Evolutionary conservation across 2,113 vertebrate species (phyloP).

Genomic region (Lepidothrix coronata): DNA sequence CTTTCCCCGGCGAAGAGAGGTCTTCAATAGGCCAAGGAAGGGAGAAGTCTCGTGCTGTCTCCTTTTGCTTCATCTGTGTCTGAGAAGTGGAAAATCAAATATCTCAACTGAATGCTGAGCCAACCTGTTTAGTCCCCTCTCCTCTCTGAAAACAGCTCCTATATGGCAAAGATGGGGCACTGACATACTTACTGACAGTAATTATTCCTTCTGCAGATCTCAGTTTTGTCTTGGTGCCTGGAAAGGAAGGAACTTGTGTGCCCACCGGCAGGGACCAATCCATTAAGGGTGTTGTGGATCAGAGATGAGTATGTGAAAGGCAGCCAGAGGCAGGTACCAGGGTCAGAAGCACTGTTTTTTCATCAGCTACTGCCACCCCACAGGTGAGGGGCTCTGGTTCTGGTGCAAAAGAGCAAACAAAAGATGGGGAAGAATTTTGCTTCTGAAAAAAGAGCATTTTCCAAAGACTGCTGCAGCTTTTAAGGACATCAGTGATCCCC

Average conservation of each 20-base stretch:
- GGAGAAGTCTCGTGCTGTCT: not conserved
- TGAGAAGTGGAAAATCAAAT: not conserved
- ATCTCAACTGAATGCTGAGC: not conserved
- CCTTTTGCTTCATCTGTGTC: not conserved
- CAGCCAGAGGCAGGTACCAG: not conserved
- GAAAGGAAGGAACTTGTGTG: not conserved
- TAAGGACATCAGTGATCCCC: not conserved
- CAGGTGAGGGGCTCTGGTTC: accelerated
- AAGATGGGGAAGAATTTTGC: not conserved
- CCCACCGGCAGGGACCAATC: not conserved
- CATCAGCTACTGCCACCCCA: not conserved
- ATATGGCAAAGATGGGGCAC: accelerated
- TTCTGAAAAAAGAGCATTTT: not conserved
- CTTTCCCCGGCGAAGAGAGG: not conserved
- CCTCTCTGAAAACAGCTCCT: not conserved
- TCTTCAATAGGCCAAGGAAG: not conserved
- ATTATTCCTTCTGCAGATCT: not conserved
- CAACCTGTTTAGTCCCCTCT: not conserved
- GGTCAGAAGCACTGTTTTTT: not conserved
- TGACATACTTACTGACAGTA: not conserved
- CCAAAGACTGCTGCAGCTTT: not conserved
- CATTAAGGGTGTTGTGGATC: not conserved
- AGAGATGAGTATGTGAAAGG: not conserved
- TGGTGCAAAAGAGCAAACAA: not conserved
- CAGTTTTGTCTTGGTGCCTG: not conserved